Conservation (phyloP, 2,113 vertebrate genomes). For the Catharus fuscescens region DNA sequence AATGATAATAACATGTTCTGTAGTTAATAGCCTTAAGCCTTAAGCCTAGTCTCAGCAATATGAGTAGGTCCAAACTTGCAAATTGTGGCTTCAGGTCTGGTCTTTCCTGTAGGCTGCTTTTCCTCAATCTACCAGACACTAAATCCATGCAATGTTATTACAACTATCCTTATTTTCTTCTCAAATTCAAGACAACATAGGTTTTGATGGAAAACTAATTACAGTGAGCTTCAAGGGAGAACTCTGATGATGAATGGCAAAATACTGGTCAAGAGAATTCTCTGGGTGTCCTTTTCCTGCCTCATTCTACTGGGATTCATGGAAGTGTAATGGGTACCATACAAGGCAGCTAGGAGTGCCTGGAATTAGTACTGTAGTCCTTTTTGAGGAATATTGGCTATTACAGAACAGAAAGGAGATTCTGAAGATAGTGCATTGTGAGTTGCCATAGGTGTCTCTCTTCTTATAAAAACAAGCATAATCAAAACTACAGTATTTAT, state of each 20-base stretch:
- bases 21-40: neutral
- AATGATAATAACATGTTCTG: neutral
- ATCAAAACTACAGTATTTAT: neutral
- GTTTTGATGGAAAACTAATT: neutral
- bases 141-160: neutral
- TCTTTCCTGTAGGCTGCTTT: neutral
- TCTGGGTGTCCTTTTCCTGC: neutral
- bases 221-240: neutral
- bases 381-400: neutral
- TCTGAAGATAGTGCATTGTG: neutral
- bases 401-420: neutral
- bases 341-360: neutral
- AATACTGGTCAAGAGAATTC: neutral
- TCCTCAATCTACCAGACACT: neutral
- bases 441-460: neutral
- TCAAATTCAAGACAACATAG: neutral
- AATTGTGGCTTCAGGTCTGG: neutral
- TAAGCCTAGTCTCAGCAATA: neutral
- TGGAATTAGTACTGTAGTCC: neutral
- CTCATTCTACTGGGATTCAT: neutral
- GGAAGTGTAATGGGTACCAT: accelerated
- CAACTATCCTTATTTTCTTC: neutral
- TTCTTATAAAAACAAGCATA: neutral
- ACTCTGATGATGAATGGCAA: neutral
- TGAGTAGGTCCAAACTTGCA: neutral